These are phyloP conservation scores for Polypedilum pembai DNA, from an alignment of 1,140 invertebrate species.

Conservation along the genomic window DNA sequence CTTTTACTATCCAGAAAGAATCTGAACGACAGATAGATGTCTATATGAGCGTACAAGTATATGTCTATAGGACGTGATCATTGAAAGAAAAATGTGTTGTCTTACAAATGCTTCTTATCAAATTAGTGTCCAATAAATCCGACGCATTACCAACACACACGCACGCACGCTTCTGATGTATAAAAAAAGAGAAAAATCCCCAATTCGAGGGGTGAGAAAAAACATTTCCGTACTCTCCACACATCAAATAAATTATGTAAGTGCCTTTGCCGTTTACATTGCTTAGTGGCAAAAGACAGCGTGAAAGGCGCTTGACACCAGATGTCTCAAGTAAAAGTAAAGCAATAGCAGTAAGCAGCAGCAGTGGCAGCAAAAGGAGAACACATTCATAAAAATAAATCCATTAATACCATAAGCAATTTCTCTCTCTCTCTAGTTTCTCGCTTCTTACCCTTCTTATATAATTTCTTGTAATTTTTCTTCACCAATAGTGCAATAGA, in stretches of 20 bases:
- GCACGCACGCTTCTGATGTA: background rate
- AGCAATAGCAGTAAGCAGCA: too few relatives aligned
- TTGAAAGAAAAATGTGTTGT: background rate
- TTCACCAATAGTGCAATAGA: too few relatives aligned
- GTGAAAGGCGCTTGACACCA: slow-evolving; percentile 18
- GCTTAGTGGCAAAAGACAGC: slow-evolving; percentile 1
- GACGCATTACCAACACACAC: slow-evolving; percentile 1
- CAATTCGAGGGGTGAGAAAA: background rate
- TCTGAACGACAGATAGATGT: too few relatives aligned
- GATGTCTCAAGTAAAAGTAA: slow-evolving; percentile 5
- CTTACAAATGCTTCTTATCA: background rate
- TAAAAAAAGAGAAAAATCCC: background rate
- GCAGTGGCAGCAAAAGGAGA: background rate
- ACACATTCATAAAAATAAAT: slow-evolving; percentile 11
- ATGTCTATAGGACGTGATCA: slow-evolving; percentile 9
- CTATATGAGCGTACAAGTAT: background rate
- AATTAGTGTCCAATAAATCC: slow-evolving; percentile 28
- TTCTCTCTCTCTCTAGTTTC: background rate
- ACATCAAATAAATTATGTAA: slow-evolving; percentile 19
- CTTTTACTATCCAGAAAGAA: too few relatives aligned
- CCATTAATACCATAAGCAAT: slow-evolving; percentile 1
- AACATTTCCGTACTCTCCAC: background rate
- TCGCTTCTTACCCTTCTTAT: background rate
- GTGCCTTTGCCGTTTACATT: background rate
- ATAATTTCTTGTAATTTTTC: too few relatives aligned